Base-by-base conservation (phyloP, 2,888 invertebrate species). In the Brenthis daphne region DNA sequence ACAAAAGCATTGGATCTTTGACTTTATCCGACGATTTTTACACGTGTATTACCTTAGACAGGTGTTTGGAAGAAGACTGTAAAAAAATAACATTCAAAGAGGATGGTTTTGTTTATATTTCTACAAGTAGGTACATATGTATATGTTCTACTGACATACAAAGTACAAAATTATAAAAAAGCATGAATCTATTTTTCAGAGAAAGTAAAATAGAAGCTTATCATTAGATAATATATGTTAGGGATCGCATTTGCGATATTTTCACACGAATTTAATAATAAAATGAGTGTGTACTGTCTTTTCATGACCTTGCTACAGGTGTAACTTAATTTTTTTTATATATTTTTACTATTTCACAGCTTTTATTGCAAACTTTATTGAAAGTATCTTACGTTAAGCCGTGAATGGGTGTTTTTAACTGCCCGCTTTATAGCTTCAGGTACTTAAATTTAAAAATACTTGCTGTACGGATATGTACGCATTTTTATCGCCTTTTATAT, bases 341-440 rank as follows among this genome's bases (percentile, higher is more conserved):
- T 20, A 29, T 48, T 48, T 12, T 14, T 29, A 48, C 0, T 48
- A 58, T 48, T 58, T 48, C 13, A n/a, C 48, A 20, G 33, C n/a
- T 66, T 61, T 16, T 51, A 43, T 69, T 63, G 24, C 53, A 63
- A 63, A 69, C 53, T n/a, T 57, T 69, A 63, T 57, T 11, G 37
- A 11, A 69, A 57, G 63, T 66, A 63, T 63, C 33, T 43, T 57
- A 47, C 29, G 54, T 58, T 20, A 55, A 55, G 54, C 47, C 57
- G 14, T 53, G 54, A 68, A 37, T 51, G 57, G 51, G 50, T 20
- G 29, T 55, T 60, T 64, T 60, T 50, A 16, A 56, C 55, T 50
- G 60, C 70, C 57, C 47, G 63, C 50, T 67, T 70, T 70, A 67
- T 70, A 54, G 60, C 67, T 63, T 65, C 54, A 37, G 48, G 54